These are phyloP conservation scores for Pyrrhia umbra DNA, from an alignment of 2,888 invertebrate species.

Conservation along the genomic window DNA sequence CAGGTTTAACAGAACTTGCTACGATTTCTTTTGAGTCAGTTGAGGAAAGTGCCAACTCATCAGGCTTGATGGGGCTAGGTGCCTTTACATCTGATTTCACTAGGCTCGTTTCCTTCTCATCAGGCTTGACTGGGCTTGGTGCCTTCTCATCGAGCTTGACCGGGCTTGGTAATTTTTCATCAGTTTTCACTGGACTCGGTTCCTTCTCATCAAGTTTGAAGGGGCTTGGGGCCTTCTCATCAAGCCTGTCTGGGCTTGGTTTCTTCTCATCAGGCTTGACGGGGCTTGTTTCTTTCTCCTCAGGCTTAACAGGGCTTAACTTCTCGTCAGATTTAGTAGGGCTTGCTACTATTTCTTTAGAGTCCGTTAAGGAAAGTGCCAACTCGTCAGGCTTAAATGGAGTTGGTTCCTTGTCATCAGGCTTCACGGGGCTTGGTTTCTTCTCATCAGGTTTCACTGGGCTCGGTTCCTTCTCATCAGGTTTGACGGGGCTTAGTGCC, in stretches of 20 bases:
- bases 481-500: conserved; percentile 13
- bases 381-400: neutral
- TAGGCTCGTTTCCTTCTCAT: conserved; percentile 17
- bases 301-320: neutral
- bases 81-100: conserved; percentile 1
- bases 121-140: conserved; percentile 18
- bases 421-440: neutral
- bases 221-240: neutral
- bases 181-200: neutral
- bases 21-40: conserved; percentile 10
- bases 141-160: conserved; percentile 18
- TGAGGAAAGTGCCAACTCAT: conserved; percentile 11
- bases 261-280: neutral
- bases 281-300: conserved; percentile 4
- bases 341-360: conserved; percentile 2
- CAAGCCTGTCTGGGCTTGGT: neutral
- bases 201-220: neutral
- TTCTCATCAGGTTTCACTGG: conserved; percentile 10
- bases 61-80: neutral
- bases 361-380: no score
- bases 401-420: neutral
- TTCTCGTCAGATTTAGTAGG: neutral
- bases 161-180: neutral
- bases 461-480: conserved; percentile 10
- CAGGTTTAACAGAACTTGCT: conserved; percentile 2